Percentiles rank a stretch among this genome's conserved stretches.
Conservation (phyloP, 2,888 invertebrate species). For the Microctonus brassicae region DNA sequence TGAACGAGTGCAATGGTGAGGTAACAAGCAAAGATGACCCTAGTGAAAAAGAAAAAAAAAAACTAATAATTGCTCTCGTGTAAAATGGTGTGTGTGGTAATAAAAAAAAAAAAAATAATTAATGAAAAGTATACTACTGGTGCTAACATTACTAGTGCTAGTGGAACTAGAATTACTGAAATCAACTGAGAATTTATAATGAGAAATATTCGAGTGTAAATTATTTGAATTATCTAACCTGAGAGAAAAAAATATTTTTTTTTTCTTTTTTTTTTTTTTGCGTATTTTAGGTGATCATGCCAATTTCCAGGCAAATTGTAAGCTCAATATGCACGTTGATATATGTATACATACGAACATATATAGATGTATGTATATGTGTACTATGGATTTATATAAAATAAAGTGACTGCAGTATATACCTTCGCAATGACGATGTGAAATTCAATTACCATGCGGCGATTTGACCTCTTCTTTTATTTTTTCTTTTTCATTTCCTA, state of each 20-base stretch:
- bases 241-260: neutral
- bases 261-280: no score
- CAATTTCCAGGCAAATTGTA: neutral
- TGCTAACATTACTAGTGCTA: slow-evolving; percentile 25
- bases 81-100: neutral
- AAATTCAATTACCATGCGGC: slow-evolving; percentile 18
- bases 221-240: neutral
- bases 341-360: neutral
- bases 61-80: neutral
- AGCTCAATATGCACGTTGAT: neutral
- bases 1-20: slow-evolving; percentile 9
- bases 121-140: slow-evolving; percentile 26
- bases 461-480: slow-evolving; percentile 1
- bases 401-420: neutral
- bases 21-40: slow-evolving; percentile 14
- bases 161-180: neutral
- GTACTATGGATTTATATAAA: neutral
- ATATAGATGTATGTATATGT: no score
- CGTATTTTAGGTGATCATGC: no score
- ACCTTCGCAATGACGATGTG: neutral
- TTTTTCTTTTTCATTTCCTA: slow-evolving; percentile 11
- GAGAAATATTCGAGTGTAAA: neutral
- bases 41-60: slow-evolving; percentile 9
- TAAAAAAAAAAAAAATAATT: slow-evolving; percentile 26
- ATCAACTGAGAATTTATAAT: neutral